phyloP scores from a whole-genome alignment of 2,113 vertebrate species.

The Mohoua ochrocephala region DNA sequence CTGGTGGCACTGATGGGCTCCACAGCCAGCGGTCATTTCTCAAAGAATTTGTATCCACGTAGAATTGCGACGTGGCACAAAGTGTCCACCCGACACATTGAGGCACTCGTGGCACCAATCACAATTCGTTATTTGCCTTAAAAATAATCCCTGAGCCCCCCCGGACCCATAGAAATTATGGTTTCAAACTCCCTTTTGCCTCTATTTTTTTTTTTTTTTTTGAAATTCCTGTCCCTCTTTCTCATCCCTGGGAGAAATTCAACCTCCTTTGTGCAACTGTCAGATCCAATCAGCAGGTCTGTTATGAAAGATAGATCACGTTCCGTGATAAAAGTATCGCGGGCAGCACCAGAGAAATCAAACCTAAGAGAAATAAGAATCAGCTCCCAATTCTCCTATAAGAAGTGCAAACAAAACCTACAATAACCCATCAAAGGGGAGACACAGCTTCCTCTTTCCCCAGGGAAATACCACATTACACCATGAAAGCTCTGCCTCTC shows the following conservation, averaged over 20 bases:
- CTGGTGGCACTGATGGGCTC: not conserved
- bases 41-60: not conserved
- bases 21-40: not conserved
- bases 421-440: not conserved
- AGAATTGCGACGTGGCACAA: not conserved
- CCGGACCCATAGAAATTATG: not conserved
- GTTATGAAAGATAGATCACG: not conserved
- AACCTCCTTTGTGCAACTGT: not conserved
- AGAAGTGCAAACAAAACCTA: constrained; percentile 3
- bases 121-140: not conserved
- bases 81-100: not conserved
- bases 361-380: not conserved
- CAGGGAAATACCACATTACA: not conserved
- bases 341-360: not conserved
- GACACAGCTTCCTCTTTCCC: not conserved
- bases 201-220: not conserved
- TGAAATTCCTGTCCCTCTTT: not conserved
- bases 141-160: not conserved
- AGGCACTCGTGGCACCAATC: not conserved
- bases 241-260: not conserved
- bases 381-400: not conserved
- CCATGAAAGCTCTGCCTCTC: not conserved
- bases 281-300: not conserved
- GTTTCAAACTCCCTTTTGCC: not conserved
- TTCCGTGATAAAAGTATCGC: not conserved